Conservation (phyloP, 2,113 vertebrate species). For the Pomatorhinus ruficollis region DNA sequence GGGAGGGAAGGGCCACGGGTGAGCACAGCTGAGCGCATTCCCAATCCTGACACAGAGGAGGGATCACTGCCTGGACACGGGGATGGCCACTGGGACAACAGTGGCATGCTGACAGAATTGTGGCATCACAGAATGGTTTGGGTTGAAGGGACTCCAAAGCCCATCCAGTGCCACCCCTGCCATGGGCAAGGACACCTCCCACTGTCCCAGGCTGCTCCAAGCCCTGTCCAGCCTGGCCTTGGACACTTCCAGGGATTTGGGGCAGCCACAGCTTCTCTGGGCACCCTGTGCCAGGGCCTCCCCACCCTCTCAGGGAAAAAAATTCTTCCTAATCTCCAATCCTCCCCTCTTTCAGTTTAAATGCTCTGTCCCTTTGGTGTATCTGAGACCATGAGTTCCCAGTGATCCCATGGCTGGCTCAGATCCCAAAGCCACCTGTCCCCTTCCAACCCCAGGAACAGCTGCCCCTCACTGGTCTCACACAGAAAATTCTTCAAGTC, state of each 20-base stretch:
- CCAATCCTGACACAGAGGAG: rapidly evolving
- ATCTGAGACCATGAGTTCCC: not conserved
- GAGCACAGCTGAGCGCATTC: not conserved
- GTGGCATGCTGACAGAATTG: not conserved
- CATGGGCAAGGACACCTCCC: not conserved
- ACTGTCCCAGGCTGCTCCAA: not conserved
- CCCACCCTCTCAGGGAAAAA: rapidly evolving
- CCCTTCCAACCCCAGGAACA: not conserved
- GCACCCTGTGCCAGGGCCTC: not conserved
- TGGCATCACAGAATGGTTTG: not conserved
- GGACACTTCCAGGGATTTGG: not conserved
- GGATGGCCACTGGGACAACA: not conserved
- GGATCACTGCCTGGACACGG: not conserved
- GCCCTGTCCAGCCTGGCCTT: rapidly evolving
- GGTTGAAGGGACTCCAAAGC: not conserved
- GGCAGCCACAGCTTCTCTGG: not conserved
- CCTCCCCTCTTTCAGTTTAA: rapidly evolving
- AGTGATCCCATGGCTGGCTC: not conserved
- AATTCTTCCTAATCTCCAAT: not conserved
- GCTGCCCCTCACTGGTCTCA: not conserved
- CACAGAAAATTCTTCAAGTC: rapidly evolving
- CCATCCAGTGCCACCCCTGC: rapidly evolving
- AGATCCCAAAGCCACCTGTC: not conserved
- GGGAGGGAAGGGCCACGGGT: not conserved
- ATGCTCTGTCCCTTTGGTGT: not conserved